These are phyloP conservation scores for Masticophis lateralis DNA, from an alignment of 2,797 vertebrate species.

Conservation along the genomic window DNA sequence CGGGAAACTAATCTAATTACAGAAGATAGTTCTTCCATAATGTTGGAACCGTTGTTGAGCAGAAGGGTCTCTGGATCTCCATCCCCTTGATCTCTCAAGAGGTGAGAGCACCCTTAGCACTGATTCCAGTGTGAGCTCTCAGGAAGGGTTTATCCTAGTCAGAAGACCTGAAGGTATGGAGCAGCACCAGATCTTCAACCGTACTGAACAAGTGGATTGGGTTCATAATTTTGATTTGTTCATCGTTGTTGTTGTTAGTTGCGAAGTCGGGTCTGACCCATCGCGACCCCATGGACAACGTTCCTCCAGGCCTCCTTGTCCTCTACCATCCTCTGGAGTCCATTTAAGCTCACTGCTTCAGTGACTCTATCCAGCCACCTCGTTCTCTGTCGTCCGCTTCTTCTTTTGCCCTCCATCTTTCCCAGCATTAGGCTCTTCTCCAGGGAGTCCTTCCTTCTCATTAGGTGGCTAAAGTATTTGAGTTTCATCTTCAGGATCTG, in stretches of 20 bases:
- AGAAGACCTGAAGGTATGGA: background rate
- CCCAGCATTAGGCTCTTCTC: no score
- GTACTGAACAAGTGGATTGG: background rate
- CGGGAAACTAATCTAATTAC: background rate
- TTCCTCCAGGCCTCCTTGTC: no score
- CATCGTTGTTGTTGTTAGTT: no score
- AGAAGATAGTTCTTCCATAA: background rate
- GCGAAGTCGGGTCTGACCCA: no score
- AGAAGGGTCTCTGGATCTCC: background rate
- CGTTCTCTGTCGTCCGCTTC: fast-evolving
- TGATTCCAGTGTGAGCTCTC: background rate
- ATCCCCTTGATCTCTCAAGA: background rate
- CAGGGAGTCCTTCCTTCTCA: no score
- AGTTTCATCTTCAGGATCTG: no score
- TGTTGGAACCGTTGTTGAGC: background rate
- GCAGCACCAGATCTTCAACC: background rate
- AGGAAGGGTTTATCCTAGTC: background rate
- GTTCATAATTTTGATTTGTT: background rate
- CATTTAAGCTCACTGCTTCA: no score
- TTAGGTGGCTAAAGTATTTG: no score
- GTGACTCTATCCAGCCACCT: no score
- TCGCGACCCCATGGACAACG: no score
- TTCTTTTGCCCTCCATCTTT: no score
- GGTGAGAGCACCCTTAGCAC: background rate
- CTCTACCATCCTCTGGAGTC: no score